Base-by-base conservation (phyloP, 2,888 invertebrate genomes). In the Cerastis leucographa region DNA sequence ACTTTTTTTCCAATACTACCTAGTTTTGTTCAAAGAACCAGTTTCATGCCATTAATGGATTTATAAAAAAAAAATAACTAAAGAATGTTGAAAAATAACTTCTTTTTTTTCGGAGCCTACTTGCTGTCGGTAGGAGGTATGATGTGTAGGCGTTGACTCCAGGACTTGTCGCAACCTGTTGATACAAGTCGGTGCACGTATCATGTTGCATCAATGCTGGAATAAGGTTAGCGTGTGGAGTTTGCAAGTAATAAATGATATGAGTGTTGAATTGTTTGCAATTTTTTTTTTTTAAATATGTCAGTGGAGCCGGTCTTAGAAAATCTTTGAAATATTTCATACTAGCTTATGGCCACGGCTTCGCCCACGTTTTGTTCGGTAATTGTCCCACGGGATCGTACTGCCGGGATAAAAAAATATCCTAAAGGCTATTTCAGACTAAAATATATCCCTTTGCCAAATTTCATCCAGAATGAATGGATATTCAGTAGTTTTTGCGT, bases 111-210 rank as follows among this genome's bases (percentile, higher is more conserved):
- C 64, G 62, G 69, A 54, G n/a, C 22, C 22, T 67, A 44, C 59
- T 80, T 7, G 17, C 65, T 17, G 49, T 81, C 22, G 69, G 49
- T 49, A 56, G 71, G 81, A 85, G 66, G 85, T 71, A 73, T 59
- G 61, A 71, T 19, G 66, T 66, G 29, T 65, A 68, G 76, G 68
- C 74, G 85, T 71, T 73, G 76, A 59, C 29, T 82, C 12, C 46
- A 51, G 69, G 70, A 85, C 83, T 85, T 78, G 83, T 84, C 51
- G 69, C 69, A 40, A 84, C 83, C 42, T 85, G 83, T 82, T 64
- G 69, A 22, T 49, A 11, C 83, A 25, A 35, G 83, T 84, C 62
- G 59, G 54, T 72, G 12, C 86, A 14, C 25, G 83, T 70, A 70
- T 81, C 71, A 71, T 14, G 76, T 69, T 69, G 68, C 68, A 56